Percentiles rank a stretch among this genome's conserved stretches.
phyloP scores from a whole-genome alignment of 2,888 invertebrate genomes.

The Actias luna region DNA sequence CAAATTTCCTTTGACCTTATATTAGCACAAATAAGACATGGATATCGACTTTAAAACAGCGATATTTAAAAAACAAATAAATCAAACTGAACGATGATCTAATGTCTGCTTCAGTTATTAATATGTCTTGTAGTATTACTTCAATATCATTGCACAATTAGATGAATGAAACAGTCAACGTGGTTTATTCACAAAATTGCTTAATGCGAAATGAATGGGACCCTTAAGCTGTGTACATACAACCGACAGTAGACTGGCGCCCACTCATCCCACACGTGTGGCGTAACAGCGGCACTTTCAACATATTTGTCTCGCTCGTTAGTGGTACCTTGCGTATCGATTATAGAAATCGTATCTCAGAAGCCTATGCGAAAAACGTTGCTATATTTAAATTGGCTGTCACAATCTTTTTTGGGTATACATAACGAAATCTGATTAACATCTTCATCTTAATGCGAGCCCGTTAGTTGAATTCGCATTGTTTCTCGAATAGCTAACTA shows the following conservation, averaged over 20 bases:
- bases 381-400: conserved; percentile 43
- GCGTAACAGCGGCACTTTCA: conserved; percentile 78
- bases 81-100: conserved; percentile 22
- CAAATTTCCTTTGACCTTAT: conserved; percentile 38
- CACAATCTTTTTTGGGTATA: conserved; percentile 39
- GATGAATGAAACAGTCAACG: conserved; percentile 75
- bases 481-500: conserved; percentile 10
- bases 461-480: conserved; percentile 28
- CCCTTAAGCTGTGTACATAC: conserved; percentile 64
- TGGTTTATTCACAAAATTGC: conserved; percentile 74
- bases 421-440: conserved; percentile 38
- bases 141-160: conserved; percentile 59
- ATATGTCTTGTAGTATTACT: conserved; percentile 40
- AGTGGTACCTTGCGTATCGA: conserved; percentile 63
- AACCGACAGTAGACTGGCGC: conserved; percentile 62
- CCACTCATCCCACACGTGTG: conserved; percentile 78
- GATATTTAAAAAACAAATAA: conserved; percentile 22
- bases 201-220: conserved; percentile 78
- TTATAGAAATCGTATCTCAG: conserved; percentile 66
- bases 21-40: conserved; percentile 18
- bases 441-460: conserved; percentile 34
- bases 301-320: conserved; percentile 73
- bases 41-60: conserved; percentile 14
- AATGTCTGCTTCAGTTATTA: conserved; percentile 29
- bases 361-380: conserved; percentile 39